phyloP scores from a whole-genome alignment of 23 tunicate species.

The Phallusia fumigata region DNA sequence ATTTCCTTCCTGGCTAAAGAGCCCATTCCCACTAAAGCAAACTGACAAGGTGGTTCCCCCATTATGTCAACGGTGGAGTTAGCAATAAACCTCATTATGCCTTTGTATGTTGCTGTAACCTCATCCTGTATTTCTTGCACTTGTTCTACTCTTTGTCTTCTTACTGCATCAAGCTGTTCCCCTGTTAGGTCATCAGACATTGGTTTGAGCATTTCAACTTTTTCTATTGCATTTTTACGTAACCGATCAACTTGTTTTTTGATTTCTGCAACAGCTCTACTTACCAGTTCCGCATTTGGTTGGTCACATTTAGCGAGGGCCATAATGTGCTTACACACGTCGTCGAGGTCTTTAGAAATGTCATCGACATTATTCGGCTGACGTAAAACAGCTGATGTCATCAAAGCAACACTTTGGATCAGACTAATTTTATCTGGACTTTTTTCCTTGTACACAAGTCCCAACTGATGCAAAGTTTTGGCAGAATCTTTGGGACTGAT shows the following conservation, averaged over 20 bases:
- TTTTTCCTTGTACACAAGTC: neutral
- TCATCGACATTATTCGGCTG: neutral
- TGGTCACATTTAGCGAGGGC: neutral
- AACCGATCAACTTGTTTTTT: neutral
- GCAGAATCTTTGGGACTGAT: neutral
- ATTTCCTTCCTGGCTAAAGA: neutral
- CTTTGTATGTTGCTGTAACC: neutral
- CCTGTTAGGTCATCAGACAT: neutral
- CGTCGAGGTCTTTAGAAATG: neutral
- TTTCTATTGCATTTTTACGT: neutral
- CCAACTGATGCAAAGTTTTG: neutral
- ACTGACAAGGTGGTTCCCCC: neutral
- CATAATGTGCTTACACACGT: neutral
- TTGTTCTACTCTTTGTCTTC: neutral
- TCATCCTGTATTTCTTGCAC: neutral
- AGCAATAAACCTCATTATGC: neutral
- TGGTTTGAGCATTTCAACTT: neutral
- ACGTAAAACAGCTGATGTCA: neutral
- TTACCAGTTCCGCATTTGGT: neutral
- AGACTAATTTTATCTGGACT: slow-evolving; percentile 3
- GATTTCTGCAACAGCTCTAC: neutral
- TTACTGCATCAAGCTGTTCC: neutral
- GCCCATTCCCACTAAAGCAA: neutral
- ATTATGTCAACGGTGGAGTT: neutral
- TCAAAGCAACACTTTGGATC: slow-evolving; percentile 1